Conservation (phyloP, 2,888 invertebrate species). For the Lomographa bimaculata region DNA sequence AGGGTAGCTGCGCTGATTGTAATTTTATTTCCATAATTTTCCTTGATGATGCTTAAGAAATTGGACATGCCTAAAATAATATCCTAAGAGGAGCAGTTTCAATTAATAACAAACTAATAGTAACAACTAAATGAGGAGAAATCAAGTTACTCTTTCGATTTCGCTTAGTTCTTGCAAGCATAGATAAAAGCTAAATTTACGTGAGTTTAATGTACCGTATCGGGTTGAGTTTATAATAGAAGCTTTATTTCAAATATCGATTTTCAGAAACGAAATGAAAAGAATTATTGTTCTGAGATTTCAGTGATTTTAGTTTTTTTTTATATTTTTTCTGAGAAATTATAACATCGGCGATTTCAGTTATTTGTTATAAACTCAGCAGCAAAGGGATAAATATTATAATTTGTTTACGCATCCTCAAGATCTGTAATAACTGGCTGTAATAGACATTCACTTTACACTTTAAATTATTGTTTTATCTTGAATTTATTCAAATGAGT, state of each 20-base stretch:
- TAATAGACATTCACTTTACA: constrained; percentile 4
- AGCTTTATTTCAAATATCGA: constrained; percentile 6
- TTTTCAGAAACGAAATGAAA: too few species aligned
- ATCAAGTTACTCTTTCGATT: constrained; percentile 4
- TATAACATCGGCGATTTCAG: constrained; percentile 15
- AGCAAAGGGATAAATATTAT: constrained; percentile 19
- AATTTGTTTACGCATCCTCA: constrained; percentile 8
- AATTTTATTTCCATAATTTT: too few species aligned
- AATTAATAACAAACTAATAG: too few species aligned
- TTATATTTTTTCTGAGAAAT: background rate
- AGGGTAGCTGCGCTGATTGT: constrained; percentile 13
- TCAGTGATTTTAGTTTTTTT: background rate
- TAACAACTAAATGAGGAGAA: constrained; percentile 5
- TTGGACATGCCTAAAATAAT: too few species aligned
- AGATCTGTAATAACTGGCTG: constrained; percentile 26
- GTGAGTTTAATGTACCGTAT: constrained; percentile 17
- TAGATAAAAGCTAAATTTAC: constrained; percentile 35
- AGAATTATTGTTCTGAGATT: too few species aligned
- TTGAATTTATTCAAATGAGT: constrained; percentile 19
- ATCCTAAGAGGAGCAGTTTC: too few species aligned
- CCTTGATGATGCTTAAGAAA: background rate
- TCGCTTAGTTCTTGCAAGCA: constrained; percentile 31
- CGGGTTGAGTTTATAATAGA: constrained; percentile 31
- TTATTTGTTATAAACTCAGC: constrained; percentile 30
- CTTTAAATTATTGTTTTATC: constrained; percentile 11